Evolutionary conservation across 1,140 invertebrate species (phyloP), one percentile per base, ranked within the genome.

Genomic region (Eulimnadia texana): DNA sequence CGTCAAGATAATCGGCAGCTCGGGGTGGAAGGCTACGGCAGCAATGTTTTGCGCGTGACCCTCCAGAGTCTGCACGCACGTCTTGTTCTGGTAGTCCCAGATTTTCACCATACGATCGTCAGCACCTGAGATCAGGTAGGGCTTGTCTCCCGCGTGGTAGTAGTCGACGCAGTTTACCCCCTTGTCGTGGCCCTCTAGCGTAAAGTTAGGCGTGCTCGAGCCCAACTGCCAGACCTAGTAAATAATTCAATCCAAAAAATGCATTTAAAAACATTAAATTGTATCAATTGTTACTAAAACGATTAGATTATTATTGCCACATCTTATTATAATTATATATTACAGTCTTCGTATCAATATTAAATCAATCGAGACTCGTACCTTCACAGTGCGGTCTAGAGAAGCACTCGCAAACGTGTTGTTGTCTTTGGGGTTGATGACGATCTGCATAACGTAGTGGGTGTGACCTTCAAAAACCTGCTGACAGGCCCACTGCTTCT

Each of bases 31-130:
- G 62, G 72, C 71, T 11, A 82, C 81, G 2, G 83, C 79, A 0
- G 93, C 90, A 56, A 99, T 91, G 72, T 99, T 99, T 68, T 98
- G 90, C 0, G 90, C 86, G 76, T 99, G 97, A 9, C 88, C 95
- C 73, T 98, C 94, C 22, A 99, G 74, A 0, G 95, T 99, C 71
- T 99, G 95, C 0, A 99, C 96, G 75, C 96, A 99, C 0, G 93
- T 98, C 76, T 99, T 99, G 73, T 98, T 99, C 72, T 98, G 89
- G 73, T 99, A 99, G 72, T 99, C 97, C 97, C 97, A 99, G 65
- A 99, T 98, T 76, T 98, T 99, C 0, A 98, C 93, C 1, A 92
- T 78, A 50, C 90, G 82, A 73, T 99, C 97, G 74, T 99, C 97
- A 52, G 95, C 95, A 19, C 96, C 97, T 59, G 96, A 99, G 69